Base-by-base conservation (phyloP, 2,797 vertebrate genomes). In the Tarsius wallacei region DNA sequence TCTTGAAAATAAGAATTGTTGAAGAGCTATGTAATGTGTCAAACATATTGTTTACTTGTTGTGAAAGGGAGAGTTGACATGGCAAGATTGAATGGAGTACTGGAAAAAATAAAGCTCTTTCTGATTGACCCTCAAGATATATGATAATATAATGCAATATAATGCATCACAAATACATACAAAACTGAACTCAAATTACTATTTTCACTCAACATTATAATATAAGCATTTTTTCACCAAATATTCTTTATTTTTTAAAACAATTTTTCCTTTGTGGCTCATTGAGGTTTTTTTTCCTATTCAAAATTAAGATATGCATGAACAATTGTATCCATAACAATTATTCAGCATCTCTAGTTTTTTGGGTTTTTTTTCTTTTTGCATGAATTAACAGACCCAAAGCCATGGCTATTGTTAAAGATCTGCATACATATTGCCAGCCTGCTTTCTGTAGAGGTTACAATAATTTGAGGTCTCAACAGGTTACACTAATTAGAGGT, bases 291-390 rank as follows among this genome's bases (percentile, higher is more conserved):
- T 17, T 33, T 57, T 82, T 33, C 4, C 26, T 81, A 80, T 73
- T 89, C 73, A 83, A 96, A 94, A 88, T 82, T 93, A 95, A 93
- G 19, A 22, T 71, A 66, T 87, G n/a, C 55, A 85, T 63, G 64
- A 94, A 91, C 47, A 87, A 51, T 28, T 84, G 36, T 49, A 89
- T 77, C 5, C 0, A n/a, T 61, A 95, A 59, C 36, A 91, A 14
- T 94, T 90, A 87, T 7, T 68, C 36, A 93, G 22, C 70, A 51
- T 28, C 66, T 92, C 53, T 82, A 15, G 17, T 57, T 92, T 36
- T 82, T 90, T 57, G 3, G 3, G 89, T 95, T 42, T 42, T 42
- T 42, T 42, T 42, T 42, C 42, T 42, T 42, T 42, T 42, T 59
- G 1, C 22, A 21, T 84, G 16, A 86, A 55, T 89, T 87, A 47